Evolutionary conservation across 1,140 invertebrate genomes (phyloP).

Genomic region (Lepidurus packardi): DNA sequence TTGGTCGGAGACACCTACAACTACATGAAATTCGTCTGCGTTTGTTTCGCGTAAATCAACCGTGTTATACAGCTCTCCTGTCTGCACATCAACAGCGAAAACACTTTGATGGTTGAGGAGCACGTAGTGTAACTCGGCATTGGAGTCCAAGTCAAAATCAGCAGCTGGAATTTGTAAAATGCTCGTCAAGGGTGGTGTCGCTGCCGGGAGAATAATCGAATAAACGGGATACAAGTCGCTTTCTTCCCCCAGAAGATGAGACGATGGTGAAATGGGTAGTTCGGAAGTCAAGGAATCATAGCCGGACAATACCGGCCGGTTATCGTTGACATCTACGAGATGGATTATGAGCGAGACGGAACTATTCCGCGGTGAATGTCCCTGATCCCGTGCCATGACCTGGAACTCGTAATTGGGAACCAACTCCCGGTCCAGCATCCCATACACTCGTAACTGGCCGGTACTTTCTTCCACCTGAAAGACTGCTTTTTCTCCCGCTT

Average conservation of each 20-base stretch:
- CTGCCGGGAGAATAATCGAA: constrained; percentile 28
- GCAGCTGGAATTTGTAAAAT: constrained; percentile 70
- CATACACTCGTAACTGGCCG: constrained; percentile 65
- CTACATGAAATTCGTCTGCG: constrained; percentile 61
- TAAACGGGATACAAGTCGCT: constrained; percentile 24
- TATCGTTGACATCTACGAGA: constrained; percentile 64
- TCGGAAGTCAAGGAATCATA: constrained; percentile 62
- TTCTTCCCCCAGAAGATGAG: not conserved
- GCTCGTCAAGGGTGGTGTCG: constrained; percentile 47
- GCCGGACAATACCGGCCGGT: constrained; percentile 71
- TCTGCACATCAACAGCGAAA: constrained; percentile 70
- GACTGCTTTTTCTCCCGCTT: constrained; percentile 57
- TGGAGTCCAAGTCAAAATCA: constrained; percentile 74
- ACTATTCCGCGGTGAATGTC: constrained; percentile 54
- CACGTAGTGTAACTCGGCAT: constrained; percentile 68
- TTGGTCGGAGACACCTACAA: constrained; percentile 72
- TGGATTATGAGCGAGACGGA: constrained; percentile 56
- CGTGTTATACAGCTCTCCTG: constrained; percentile 69
- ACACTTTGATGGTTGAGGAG: constrained; percentile 43
- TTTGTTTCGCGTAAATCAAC: constrained; percentile 66
- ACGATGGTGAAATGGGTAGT: not conserved
- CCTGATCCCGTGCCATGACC: constrained; percentile 76
- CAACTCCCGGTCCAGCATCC: constrained; percentile 54
- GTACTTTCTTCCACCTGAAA: constrained; percentile 58
- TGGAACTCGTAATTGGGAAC: constrained; percentile 57